Evolutionary conservation across 1,140 invertebrate genomes (phyloP), one percentile per base, ranked within the genome.

Genomic region (Heliconius melpomene): DNA sequence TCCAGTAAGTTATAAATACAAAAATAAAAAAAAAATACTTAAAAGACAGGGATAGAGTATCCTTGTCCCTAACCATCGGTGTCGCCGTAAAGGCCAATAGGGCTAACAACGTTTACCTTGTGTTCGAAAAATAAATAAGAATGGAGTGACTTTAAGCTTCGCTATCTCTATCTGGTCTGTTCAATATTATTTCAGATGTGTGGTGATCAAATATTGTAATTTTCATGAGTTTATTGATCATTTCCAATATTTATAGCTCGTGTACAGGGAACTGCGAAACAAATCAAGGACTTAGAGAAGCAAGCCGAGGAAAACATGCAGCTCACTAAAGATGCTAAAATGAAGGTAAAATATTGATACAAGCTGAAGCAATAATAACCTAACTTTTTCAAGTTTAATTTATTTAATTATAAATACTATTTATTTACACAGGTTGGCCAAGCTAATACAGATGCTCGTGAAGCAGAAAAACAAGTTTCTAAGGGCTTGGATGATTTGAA

Each of bases 401-500:
- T 3, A 57, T 57, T 57, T 23, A 11, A 57, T 57, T 23, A 2
- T 57, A n/a, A 57, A 57, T 57, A 23, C 2, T 57, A 23, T 26
- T 73, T 74, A 32, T 18, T 71, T 29, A 95, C 95, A 83, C 95
- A 98, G 96, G 98, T 99, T 20, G 98, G 98, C 52, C 96, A 98
- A 95, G 98, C 98, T 2, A 98, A 98, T 89, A 97, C 96, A 23
- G 97, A 97, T 80, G 97, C 98, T 0, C 94, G 95, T 71, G 96
- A 97, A 83, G 97, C 98, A 0, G 96, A 96, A 54, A 96, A 97
- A 79, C 97, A 97, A 94, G 98, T 99, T 0, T 94, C 96, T 13
- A 97, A 98, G 87, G 97, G 98, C 11, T 91, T 98, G 29, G 95
- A 95, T 11, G 97, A 98, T 74, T 96, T 99, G 5, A 95, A 97